Conservation (phyloP, 2,797 vertebrate species). For the Mallotus villosus region DNA sequence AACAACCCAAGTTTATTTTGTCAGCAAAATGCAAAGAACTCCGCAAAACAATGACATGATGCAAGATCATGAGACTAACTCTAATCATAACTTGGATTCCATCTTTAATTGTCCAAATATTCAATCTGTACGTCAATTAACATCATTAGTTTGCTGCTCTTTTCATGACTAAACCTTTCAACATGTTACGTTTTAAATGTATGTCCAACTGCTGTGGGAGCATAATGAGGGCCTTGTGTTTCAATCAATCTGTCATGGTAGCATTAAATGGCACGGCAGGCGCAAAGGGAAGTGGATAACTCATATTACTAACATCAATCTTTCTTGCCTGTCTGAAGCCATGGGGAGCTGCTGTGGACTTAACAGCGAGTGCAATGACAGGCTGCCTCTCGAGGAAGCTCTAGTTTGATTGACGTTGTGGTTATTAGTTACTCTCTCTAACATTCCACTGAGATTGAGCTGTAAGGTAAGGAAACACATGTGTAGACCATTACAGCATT, state of each 20-base stretch:
- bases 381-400: constrained; percentile 17
- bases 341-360: neutral
- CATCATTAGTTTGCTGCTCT: neutral
- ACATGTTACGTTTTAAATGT: neutral
- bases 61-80: neutral
- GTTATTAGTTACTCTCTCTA: constrained; percentile 38
- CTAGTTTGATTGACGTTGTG: constrained; percentile 50
- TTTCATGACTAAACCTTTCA: neutral
- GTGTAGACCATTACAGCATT: constrained; percentile 25
- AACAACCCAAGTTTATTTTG: neutral
- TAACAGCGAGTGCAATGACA: constrained; percentile 12
- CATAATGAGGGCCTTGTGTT: constrained; percentile 43
- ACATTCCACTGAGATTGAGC: constrained; percentile 41
- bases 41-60: neutral
- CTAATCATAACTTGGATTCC: neutral
- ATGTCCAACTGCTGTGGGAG: neutral
- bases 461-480: constrained; percentile 28
- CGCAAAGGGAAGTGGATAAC: constrained; percentile 21
- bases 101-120: neutral
- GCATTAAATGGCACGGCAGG: constrained; percentile 32
- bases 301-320: constrained; percentile 31
- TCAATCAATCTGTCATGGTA: constrained; percentile 28
- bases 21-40: neutral
- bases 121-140: neutral
- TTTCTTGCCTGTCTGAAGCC: neutral